Evolutionary conservation across 2,797 vertebrate genomes (phyloP), one percentile per base, ranked within the genome.

Genomic region (Pelobates cultripes): DNA sequence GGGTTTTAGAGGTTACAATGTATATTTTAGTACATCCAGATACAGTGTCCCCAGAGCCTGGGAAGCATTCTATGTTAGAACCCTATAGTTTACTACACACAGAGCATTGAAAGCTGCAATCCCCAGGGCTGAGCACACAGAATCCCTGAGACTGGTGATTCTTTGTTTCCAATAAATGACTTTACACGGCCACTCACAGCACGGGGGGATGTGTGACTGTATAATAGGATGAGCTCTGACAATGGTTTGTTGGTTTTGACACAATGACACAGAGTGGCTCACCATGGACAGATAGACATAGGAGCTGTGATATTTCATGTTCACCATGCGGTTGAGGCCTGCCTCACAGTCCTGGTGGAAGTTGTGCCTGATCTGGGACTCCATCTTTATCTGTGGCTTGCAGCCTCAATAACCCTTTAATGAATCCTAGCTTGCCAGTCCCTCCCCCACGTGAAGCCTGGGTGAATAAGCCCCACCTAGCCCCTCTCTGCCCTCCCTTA

Each of bases 281-380:
- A 94, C 95, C 95, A 95, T 93, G 1, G 95, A 96, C 1, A 92
- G 93, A 87, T 96, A 96, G 67, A 91, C 91, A 86, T 96, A 96
- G 0, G 92, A 94, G 10, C 92, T 90, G 8, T 87, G 91, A 28
- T 94, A 77, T 91, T 93, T 94, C 94, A 95, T 89, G 90, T 96
- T 96, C 15, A 94, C 75, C 93, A 95, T 94, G 43, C 90, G 89
- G 90, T 96, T 96, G 84, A 96, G 61, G 75, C 94, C 94, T 69
- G 92, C 94, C 84, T 96, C 95, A 76, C 94, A 94, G 79, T 96
- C 95, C n/a, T 89, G 89, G 86, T 95, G 91, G 90, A 93, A 96
- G 87, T 96, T 96, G 90, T 96, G 95, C 76, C 95, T 93, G 70
- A 96, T 86, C 86, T 95, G 94, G 57, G 95, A 96, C 4, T 94